Base-by-base conservation (phyloP, 2,888 invertebrate genomes). In the Limnephilus marmoratus region DNA sequence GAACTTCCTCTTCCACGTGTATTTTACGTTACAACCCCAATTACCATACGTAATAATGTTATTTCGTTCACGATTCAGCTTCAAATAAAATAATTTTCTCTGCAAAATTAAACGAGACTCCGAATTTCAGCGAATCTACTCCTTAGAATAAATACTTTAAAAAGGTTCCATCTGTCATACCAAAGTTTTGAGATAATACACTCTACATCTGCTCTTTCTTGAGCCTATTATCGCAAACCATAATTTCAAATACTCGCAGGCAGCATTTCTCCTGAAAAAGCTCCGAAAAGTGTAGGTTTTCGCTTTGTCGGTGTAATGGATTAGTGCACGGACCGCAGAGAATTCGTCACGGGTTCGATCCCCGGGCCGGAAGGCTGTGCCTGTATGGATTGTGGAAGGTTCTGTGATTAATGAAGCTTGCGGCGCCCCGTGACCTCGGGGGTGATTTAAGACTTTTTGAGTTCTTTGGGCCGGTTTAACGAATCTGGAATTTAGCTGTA, bases 401-500 rank as follows among this genome's bases (percentile, higher is more conserved):
- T n/a, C n/a, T 41, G 85, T 86, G 85, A 86, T 86, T 86, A 45
- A 86, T 45, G 85, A 83, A 15, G 15, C 34, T 18, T 18, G 34
- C 34, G 82, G 82, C 85, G n/a, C 37, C 45, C 85, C 24, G 24
- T 29, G 37, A 45, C 41, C 85, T 13, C 85, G n/a, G n/a, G 85
- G 29, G 45, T 86, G 85, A 86, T 86, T 86, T 86, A 86, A 45
- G 85, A 49, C 85, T 49, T 86, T 45, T 86, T 86, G 45, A 86
- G 45, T 41, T 86, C 85, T 37, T 82, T 82, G 82, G 29, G 31
- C 82, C 31, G 82, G 34, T 18, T 82, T 82, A 82, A 68, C 68
- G 68, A n/a, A 68, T 68, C 68, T 68, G 24, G 68, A 68, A 68
- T 68, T 24, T 68, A 68, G 68, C 68, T 24, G 24, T 68, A 68